phyloP scores from a whole-genome alignment of 1,140 invertebrate species.

The Plectus sambesii region DNA sequence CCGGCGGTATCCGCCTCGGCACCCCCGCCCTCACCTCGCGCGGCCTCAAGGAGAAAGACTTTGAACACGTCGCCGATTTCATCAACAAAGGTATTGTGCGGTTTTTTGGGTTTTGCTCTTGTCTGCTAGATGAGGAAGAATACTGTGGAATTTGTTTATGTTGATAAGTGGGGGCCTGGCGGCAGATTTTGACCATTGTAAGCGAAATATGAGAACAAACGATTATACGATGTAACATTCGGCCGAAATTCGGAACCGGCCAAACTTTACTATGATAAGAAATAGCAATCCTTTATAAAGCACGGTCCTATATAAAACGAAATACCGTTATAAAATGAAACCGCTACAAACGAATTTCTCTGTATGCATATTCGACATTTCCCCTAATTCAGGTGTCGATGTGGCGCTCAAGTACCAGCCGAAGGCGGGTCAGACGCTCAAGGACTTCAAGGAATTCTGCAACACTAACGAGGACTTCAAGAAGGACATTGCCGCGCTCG shows the following conservation, averaged over 20 bases:
- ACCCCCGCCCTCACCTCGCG: slow-evolving; percentile 88
- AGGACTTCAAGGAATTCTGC: slow-evolving; percentile 34
- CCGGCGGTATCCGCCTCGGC: slow-evolving; percentile 79
- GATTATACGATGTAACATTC: neutral
- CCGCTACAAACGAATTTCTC: neutral
- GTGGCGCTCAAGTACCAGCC: slow-evolving; percentile 36
- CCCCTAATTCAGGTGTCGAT: slow-evolving; percentile 36
- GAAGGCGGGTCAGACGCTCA: slow-evolving; percentile 36
- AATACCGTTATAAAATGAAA: neutral
- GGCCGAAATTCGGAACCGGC: no score
- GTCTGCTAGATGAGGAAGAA: neutral
- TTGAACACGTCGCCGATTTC: slow-evolving; percentile 70
- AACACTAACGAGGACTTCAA: slow-evolving; percentile 16
- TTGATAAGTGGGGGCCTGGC: neutral
- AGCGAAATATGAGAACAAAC: neutral
- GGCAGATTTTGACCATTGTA: neutral
- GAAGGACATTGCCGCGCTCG: slow-evolving; percentile 20
- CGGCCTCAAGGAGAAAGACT: slow-evolving; percentile 71
- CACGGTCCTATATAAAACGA: neutral
- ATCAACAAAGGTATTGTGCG: slow-evolving; percentile 62
- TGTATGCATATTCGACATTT: no score
- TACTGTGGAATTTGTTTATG: neutral
- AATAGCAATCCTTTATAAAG: neutral
- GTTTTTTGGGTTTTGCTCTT: slow-evolving; percentile 1
- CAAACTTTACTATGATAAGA: neutral